These are phyloP conservation scores for Latheticus oryzae DNA, from an alignment of 2,888 invertebrate species.

Conservation along the genomic window DNA sequence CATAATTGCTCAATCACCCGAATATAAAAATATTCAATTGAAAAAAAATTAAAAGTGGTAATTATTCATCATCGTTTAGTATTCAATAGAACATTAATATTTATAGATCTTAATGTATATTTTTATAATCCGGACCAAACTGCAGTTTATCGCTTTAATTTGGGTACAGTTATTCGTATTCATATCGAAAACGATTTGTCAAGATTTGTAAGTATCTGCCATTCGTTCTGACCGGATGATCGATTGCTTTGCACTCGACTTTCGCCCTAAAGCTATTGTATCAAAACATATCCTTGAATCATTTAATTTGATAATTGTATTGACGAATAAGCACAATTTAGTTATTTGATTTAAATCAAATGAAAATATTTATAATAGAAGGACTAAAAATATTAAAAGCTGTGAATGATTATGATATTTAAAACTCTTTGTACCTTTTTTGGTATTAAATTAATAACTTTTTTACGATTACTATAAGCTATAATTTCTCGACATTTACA, in stretches of 20 bases:
- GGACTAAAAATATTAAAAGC: constrained; percentile 15
- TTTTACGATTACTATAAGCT: constrained; percentile 60
- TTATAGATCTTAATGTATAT: constrained; percentile 35
- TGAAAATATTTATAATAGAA: no score
- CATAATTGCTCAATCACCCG: constrained; percentile 24
- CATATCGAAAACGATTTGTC: constrained; percentile 65
- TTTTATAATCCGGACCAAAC: constrained; percentile 39
- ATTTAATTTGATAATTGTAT: constrained; percentile 60
- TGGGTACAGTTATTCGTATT: constrained; percentile 52
- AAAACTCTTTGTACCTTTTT: constrained; percentile 41
- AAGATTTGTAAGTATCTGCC: constrained; percentile 63
- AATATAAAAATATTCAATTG: constrained; percentile 9
- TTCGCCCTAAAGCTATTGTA: constrained; percentile 61
- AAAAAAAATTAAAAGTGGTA: constrained; percentile 1
- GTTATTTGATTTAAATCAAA: constrained; percentile 46
- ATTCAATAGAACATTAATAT: constrained; percentile 33
- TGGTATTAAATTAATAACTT: constrained; percentile 57
- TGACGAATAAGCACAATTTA: constrained; percentile 45
- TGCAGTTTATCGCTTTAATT: constrained; percentile 43
- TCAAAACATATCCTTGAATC: constrained; percentile 61
- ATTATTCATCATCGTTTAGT: constrained; percentile 9
- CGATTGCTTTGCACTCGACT: constrained; percentile 61
- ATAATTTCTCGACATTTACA: constrained; percentile 61
- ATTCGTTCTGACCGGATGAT: constrained; percentile 61
- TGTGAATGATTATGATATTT: constrained; percentile 31